These are phyloP conservation scores for Lathamus discolor DNA, from an alignment of 2,113 vertebrate genomes.

Conservation along the genomic window DNA sequence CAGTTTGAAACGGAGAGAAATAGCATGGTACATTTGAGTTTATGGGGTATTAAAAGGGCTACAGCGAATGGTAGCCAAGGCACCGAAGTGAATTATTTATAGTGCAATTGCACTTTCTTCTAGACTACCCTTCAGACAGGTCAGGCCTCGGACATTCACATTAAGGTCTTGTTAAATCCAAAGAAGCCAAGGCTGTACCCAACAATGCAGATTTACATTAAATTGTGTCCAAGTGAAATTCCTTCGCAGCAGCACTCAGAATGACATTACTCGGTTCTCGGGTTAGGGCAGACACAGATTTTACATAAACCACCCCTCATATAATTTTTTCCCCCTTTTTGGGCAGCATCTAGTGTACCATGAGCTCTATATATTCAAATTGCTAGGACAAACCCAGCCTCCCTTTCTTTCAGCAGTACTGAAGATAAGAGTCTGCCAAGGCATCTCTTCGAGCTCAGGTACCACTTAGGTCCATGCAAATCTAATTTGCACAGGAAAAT, in stretches of 20 bases:
- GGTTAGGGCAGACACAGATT: neutral
- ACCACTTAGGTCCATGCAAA: neutral
- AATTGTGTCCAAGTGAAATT: neutral
- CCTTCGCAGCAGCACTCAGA: neutral
- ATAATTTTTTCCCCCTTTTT: neutral
- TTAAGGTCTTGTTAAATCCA: constrained; percentile 43
- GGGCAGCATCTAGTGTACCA: neutral
- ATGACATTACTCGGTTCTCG: neutral
- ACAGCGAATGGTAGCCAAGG: constrained; percentile 37
- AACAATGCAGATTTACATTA: neutral
- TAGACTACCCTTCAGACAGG: constrained; percentile 4
- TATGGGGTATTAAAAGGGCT: constrained; percentile 70
- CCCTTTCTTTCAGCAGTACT: neutral
- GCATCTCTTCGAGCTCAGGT: neutral
- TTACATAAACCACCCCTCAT: neutral
- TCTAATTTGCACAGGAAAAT: neutral
- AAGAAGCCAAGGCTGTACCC: neutral
- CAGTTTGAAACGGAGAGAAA: constrained; percentile 56
- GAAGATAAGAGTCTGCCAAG: neutral
- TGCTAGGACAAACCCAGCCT: neutral
- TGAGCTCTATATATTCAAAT: neutral
- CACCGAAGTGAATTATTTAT: constrained; percentile 58
- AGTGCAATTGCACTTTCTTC: constrained; percentile 36
- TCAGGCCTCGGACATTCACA: constrained; percentile 1
- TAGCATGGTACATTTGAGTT: constrained; percentile 71